Percentiles rank a stretch among this genome's conserved stretches.
Evolutionary conservation across 2,888 invertebrate species (phyloP).

Genomic region (Conus canariensis): DNA sequence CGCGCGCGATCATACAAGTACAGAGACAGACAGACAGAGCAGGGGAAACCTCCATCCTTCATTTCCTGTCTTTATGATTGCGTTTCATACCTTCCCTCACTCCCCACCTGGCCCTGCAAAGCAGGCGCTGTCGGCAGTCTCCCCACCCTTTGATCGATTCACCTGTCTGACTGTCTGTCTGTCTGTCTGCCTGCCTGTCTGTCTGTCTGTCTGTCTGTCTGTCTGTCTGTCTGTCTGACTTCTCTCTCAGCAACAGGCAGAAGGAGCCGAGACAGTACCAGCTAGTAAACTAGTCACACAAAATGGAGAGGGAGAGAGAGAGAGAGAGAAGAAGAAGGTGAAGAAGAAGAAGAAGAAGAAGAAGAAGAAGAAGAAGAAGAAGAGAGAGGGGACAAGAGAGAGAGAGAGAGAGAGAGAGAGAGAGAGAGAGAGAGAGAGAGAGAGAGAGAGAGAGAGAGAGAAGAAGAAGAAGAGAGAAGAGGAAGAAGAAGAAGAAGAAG

Average conservation of each 20-base stretch:
- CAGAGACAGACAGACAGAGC: neutral
- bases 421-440: neutral
- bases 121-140: neutral
- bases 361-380: neutral
- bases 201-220: no score
- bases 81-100: no score
- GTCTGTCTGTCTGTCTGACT: no score
- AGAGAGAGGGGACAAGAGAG: neutral
- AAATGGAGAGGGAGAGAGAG: neutral
- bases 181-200: neutral
- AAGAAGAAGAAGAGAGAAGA: no score
- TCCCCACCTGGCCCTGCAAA: no score
- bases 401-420: conserved; percentile 14
- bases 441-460: neutral
- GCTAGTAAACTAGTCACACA: no score
- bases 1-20: neutral
- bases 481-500: no score
- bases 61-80: no score
- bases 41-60: no score
- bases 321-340: neutral
- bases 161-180: conserved; percentile 6
- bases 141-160: neutral
- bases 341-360: neutral
- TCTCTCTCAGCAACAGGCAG: no score
- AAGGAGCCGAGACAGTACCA: no score